Conservation (phyloP, 2,113 vertebrate species). For the Synchiropus splendidus region DNA sequence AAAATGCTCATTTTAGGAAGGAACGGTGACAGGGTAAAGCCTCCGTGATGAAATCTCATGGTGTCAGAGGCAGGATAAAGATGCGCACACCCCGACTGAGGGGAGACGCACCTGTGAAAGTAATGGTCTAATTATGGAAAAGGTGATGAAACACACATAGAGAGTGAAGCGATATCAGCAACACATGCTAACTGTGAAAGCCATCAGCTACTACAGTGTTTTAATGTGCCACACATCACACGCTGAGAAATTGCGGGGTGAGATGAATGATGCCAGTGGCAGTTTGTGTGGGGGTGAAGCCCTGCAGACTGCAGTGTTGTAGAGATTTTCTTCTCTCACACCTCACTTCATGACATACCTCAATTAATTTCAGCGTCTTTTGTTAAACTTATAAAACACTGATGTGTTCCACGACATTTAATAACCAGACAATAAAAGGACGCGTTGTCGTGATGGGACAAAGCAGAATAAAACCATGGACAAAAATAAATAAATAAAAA, state of each 20-base stretch:
- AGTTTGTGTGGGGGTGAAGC: constrained; percentile 45
- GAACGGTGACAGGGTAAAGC: constrained; percentile 28
- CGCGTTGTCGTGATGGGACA: too few relatives aligned
- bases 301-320: too few relatives aligned
- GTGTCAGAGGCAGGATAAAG: constrained; percentile 27
- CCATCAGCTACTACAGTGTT: constrained; percentile 63
- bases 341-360: constrained; percentile 31
- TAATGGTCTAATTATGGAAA: constrained; percentile 71
- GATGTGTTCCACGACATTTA: too few relatives aligned
- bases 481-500: too few relatives aligned
- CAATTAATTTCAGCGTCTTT: constrained; percentile 18
- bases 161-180: constrained; percentile 59
- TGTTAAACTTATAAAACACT: too few relatives aligned
- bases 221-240: constrained; percentile 52
- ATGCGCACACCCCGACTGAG: constrained; percentile 31
- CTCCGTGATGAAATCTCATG: constrained; percentile 46
- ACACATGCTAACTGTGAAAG: constrained; percentile 66
- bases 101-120: constrained; percentile 61
- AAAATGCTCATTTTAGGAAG: constrained; percentile 25
- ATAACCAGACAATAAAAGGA: too few relatives aligned
- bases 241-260: constrained; percentile 47
- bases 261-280: constrained; percentile 58
- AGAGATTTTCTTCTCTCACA: constrained; percentile 38
- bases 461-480: too few relatives aligned
- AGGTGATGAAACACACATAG: constrained; percentile 60